A percentile compares a stretch with the other conserved stretches of the same genome.
These are phyloP conservation scores for Dallia pectoralis DNA, from an alignment of 2,797 vertebrate species.

Conservation along the genomic window DNA sequence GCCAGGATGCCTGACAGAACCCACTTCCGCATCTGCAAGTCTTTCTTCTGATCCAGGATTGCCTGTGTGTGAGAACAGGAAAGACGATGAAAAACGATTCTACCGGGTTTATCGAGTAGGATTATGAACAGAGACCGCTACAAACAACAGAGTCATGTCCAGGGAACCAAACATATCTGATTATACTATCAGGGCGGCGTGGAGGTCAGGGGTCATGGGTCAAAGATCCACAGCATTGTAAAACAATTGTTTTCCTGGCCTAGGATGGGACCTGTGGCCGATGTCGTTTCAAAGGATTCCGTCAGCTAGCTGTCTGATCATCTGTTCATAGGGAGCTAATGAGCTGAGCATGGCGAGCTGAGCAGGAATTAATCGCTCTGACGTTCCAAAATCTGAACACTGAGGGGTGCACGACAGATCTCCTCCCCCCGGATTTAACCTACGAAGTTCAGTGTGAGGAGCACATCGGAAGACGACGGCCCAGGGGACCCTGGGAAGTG, in stretches of 20 bases:
- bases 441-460: constrained; percentile 53
- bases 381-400: constrained; percentile 20
- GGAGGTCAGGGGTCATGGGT: constrained; percentile 53
- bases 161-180: constrained; percentile 43
- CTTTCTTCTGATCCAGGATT: constrained; percentile 89
- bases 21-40: constrained; percentile 95
- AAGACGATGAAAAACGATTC: background rate
- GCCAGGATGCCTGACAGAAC: constrained; percentile 94
- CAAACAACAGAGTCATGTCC: constrained; percentile 34
- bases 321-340: constrained; percentile 28
- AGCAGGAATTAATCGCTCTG: constrained; percentile 10
- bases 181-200: constrained; percentile 53
- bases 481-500: constrained; percentile 42
- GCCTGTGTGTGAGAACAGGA: constrained; percentile 62
- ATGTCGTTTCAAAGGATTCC: constrained; percentile 50
- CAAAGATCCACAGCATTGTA: constrained; percentile 33
- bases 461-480: constrained; percentile 47
- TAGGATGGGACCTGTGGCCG: constrained; percentile 32
- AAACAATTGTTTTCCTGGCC: constrained; percentile 44
- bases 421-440: constrained; percentile 15
- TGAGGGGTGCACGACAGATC: constrained; percentile 16
- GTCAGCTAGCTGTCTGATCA: constrained; percentile 35
- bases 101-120: constrained; percentile 11
- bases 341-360: constrained; percentile 2
- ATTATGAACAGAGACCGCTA: constrained; percentile 20